Evolutionary conservation across 1,140 invertebrate genomes (phyloP), one percentile per base, ranked within the genome.

Genomic region (Tribolium madens): DNA sequence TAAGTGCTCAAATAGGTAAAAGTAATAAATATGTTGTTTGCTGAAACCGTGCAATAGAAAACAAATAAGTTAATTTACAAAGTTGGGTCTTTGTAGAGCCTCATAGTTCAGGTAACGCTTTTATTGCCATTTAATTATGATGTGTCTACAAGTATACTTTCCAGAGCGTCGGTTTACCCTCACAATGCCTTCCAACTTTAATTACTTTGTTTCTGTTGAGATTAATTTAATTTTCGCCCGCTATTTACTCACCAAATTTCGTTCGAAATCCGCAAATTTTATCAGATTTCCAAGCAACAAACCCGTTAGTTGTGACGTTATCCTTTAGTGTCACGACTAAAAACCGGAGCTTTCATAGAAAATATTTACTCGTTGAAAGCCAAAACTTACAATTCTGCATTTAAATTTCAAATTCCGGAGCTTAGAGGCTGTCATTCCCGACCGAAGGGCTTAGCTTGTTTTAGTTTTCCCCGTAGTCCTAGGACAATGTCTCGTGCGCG

Each of bases 391-490:
- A 26, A 26, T 26, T 21, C 18, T 4, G 18, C 18, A 21, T 21
- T 26, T 26, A 26, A 26, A 26, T 26, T 26, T 26, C 21, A 26
- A 26, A 26, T 26, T 26, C 21, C 50, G 50, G 50, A 15, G 50
- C 15, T 52, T 52, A 52, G 15, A 52, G 10, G 10, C 46, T 18
- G 18, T 57, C 52, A 18, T 9, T 3, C 21, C 6, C 12, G 21
- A 13, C 12, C 26, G 53, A 33, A 64, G 57, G 57, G 57, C 13
- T 64, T 33, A 33, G 57, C 57, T 9, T 42, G 36, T 42, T 42
- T 26, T 5, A 26, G 21, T 26, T 26, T 26, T 26, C 15, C 15
- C 17, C 6, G 1, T 52, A 12, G 57, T 64, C 57, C 57, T 64
- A 64, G 57, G 57, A 31, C 57, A 64, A 64, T 14, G 26, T 33